A percentile compares a stretch with the other conserved stretches of the same genome.
Conservation (phyloP, 2,797 vertebrate species). For the Synanceia verrucosa region DNA sequence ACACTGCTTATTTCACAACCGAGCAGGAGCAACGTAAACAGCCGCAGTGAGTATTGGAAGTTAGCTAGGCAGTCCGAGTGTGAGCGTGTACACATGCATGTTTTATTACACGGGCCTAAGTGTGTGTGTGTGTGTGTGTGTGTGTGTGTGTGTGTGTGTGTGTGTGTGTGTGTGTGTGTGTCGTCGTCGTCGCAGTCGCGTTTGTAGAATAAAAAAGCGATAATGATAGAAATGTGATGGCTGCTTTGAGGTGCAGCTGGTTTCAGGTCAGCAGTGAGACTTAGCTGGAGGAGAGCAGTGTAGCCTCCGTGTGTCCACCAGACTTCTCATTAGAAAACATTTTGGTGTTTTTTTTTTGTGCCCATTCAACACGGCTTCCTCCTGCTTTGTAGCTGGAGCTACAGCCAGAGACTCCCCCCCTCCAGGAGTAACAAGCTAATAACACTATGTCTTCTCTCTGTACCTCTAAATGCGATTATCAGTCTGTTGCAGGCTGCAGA, state of each 20-base stretch:
- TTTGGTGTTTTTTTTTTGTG: not conserved
- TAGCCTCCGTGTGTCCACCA: not conserved
- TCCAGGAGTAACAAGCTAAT: conserved; percentile 35
- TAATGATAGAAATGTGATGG: conserved; percentile 47
- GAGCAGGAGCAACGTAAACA: conserved; percentile 38
- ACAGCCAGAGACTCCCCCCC: not conserved
- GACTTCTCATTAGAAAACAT: conserved; percentile 2
- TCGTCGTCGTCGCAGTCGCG: not conserved
- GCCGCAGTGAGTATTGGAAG: conserved; percentile 74
- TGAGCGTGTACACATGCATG: conserved; percentile 23
- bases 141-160: conserved; percentile 2
- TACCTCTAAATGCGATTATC: conserved; percentile 61
- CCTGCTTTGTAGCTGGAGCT: not conserved
- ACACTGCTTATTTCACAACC: conserved; percentile 53
- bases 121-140: conserved; percentile 1
- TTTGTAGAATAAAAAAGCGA: not conserved
- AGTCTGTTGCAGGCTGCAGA: conserved; percentile 44
- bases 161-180: not conserved
- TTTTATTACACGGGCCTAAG: conserved; percentile 35
- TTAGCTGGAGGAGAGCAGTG: not conserved
- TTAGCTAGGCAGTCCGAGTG: conserved; percentile 48
- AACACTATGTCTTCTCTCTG: conserved; percentile 30
- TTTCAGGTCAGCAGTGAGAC: conserved; percentile 49
- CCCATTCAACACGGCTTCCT: not conserved
- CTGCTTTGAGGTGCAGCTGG: conserved; percentile 45